Evolutionary conservation across 2,113 vertebrate genomes (phyloP), one percentile per base, ranked within the genome.

Genomic region (Pomatostomus ruficeps): DNA sequence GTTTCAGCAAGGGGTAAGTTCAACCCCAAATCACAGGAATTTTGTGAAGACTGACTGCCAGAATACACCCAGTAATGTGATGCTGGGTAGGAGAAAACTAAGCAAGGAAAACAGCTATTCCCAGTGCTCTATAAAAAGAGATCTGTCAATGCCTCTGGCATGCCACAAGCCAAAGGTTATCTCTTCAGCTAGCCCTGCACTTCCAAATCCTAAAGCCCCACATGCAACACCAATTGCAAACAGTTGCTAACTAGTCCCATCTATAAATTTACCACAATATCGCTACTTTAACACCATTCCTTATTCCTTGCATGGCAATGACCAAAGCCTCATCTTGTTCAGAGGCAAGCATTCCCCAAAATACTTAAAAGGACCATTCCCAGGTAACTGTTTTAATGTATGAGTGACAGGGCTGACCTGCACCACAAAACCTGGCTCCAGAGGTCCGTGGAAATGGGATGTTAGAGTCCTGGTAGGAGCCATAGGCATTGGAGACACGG

Each of bases 381-480:
- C 1, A 0, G 66, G 55, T 9, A 45, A 38, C 45, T 74, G 29
- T 24, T 33, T 14, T 29, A 65, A 73, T 1, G 0, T 9, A 88
- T 51, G 42, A 92, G 75, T 2, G 17, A 70, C 22, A 5, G 70
- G 43, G 92, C 97, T 96, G 63, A 99, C 98, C 98, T 97, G 99
- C 98, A 85, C 99, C 99, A 87, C 99, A 99, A 97, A 99, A 99
- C 76, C 99, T 98, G 70, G 99, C 99, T n/a, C 99, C 99, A 1
- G 99, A 99, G 14, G 99, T 99, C 25, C 99, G 98, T 42, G 99
- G 99, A 85, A 99, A 99, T 1, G 99, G 99, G 96, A 99, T 99
- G 96, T 99, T 99, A n/a, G 99, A 99, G 61, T 99, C 99, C 98
- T 99, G 99, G 85, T 99, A 99, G 28, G 99, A 99, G 26, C 99